Base-by-base conservation (phyloP, 2,797 vertebrate genomes). In the Notamacropus eugenii region DNA sequence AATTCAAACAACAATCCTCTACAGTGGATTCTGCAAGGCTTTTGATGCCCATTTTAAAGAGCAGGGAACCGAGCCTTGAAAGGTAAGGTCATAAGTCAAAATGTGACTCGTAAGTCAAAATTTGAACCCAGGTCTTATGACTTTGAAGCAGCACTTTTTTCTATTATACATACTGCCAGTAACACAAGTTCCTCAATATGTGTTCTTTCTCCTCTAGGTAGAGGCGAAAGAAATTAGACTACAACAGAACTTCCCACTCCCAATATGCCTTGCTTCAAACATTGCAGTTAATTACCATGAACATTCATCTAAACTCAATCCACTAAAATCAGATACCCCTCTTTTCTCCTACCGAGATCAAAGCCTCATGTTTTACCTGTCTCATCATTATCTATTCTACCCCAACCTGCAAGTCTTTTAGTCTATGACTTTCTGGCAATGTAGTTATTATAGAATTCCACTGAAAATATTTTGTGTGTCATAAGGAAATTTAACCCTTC, bases 401-500 rank as follows among this genome's bases (percentile, higher is more conserved):
- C 40, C 22, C 40, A 50, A 87, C 40, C 24, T 27, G 22, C 40
- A 82, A 82, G 2, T 82, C 19, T 82, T 40, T n/a, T 19, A 46
- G 22, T 3, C 5, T 10, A 87, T 24, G 74, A 87, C 46, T 57
- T 90, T 52, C 54, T 90, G 16, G 1, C 94, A 92, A 46, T 90
- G 9, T 46, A 46, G 13, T 87, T 90, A 55, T 34, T 91, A 2
- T n/a, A 95, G 94, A 67, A 92, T n/a, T 67, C 27, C 67, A 95
- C 0, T 92, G 58, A 95, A 97, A 95, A 95, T 91, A 34, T 62
- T 95, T 93, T 62, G 27, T 56, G 74, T 27, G 2, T 87, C 74
- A 50, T 50, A 87, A 87, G 40, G 22, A 19, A 46, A 87, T 87
- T 46, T 27, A 87, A 87, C 40, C 40, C 40, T 27, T 46, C 22